phyloP scores from a whole-genome alignment of 2,113 vertebrate genomes.

The Dasyprocta punctata region DNA sequence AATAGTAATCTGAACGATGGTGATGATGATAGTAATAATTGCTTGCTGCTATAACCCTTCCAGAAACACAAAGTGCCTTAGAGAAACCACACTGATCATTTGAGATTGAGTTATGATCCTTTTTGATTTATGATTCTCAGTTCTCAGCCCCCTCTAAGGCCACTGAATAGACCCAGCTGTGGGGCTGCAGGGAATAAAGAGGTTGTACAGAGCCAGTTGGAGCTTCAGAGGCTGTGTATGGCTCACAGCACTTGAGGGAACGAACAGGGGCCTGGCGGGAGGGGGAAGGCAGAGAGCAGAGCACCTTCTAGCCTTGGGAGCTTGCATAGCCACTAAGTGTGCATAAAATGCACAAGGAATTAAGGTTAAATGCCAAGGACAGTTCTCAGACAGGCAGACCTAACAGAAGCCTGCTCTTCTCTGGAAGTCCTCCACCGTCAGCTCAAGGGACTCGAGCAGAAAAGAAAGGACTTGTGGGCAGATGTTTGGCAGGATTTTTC shows the following conservation, averaged over 20 bases:
- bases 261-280: not conserved
- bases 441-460: not conserved
- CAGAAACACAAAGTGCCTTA: not conserved
- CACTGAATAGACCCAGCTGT: not conserved
- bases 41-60: not conserved
- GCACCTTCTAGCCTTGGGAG: not conserved
- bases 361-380: not conserved
- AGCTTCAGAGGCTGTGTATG: not conserved
- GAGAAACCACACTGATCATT: not conserved
- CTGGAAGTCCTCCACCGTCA: not conserved
- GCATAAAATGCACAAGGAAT: not conserved
- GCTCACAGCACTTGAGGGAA: not conserved
- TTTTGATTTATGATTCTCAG: conserved; percentile 53
- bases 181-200: too few species aligned
- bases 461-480: not conserved
- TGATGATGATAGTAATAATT: not conserved
- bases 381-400: not conserved
- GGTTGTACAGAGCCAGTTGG: not conserved
- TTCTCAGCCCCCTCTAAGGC: not conserved
- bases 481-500: not conserved
- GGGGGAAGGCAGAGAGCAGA: not conserved
- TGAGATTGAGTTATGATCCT: not conserved
- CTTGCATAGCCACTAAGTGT: not conserved
- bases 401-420: not conserved
- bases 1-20: not conserved